Base-by-base conservation (phyloP, 2,113 vertebrate species). In the Tachysurus fulvidraco region DNA sequence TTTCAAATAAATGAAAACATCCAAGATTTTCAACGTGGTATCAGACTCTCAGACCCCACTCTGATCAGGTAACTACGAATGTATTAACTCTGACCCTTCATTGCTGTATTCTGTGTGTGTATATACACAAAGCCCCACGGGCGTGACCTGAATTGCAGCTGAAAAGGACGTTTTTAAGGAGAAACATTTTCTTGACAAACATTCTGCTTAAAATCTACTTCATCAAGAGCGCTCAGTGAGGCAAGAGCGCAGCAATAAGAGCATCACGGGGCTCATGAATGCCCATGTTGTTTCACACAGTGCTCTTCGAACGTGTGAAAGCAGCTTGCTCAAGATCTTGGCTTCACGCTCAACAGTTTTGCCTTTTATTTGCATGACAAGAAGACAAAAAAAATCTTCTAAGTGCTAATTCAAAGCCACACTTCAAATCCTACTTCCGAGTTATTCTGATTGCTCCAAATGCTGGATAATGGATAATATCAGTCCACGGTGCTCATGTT, bases 301-400 rank as follows among this genome's bases (percentile, higher is more conserved):
- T 55, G 54, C 78, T 78, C 59, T 78, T 64, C 52, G 17, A 81
- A 67, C 36, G 41, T 60, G 64, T 81, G 85, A 86, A 86, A 60
- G 65, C 78, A 13, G 64, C 78, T 79, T 65, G 85, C 85, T 50
- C 41, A 46, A 86, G 85, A 81, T 69, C 73, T 73, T 81, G 78
- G 85, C 52, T 30, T 60, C 36, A 36, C 28, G 3, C 77, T 81
- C 60, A 71, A 81, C 64, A 59, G 85, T 86, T 86, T 81, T 81
- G 85, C 77, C 52, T 86, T 81, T 81, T 86, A 86, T 81, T 86
- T 86, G 85, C 85, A 86, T 86, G 64, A 69, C 55, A 69, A 57
- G 50, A 77, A 57, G 64, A 81, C 30, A 52, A 55, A 12, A 12
- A 74, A 19, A 46, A 21, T 85, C 57, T 80, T 67, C 50, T 67